phyloP scores from a whole-genome alignment of 2,888 invertebrate genomes.

The Drepanosiphum platanoidis region DNA sequence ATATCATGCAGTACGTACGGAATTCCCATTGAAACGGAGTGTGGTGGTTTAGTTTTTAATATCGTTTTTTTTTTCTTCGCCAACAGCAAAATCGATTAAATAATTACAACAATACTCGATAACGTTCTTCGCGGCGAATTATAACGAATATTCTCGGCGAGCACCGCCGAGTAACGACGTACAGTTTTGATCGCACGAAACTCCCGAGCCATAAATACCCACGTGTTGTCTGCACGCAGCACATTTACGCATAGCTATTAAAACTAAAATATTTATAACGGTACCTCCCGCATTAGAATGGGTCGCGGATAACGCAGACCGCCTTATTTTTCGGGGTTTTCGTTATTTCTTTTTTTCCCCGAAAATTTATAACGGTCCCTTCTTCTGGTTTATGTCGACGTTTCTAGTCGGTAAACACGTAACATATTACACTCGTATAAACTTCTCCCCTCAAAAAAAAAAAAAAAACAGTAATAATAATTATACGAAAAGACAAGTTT shows the following conservation, averaged over 20 bases:
- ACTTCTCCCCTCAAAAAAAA: no score
- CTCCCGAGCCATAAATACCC: background rate
- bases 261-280: constrained; percentile 20
- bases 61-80: no score
- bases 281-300: background rate
- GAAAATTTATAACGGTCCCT: background rate
- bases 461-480: background rate
- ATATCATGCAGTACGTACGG: no score
- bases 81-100: no score
- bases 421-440: no score
- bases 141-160: no score
- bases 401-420: background rate
- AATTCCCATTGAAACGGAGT: background rate
- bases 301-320: background rate
- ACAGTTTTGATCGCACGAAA: background rate
- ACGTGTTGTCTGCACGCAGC: background rate
- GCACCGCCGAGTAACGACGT: no score
- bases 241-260: background rate
- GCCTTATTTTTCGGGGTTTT: background rate
- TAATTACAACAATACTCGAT: no score
- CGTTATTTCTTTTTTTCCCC: constrained; percentile 9
- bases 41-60: no score
- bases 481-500: constrained; percentile 9
- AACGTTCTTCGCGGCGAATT: no score
- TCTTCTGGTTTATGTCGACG: constrained; percentile 23